Evolutionary conservation across 2,888 invertebrate species (phyloP), one percentile per base, ranked within the genome.

Genomic region (Trissoscelio sp.): DNA sequence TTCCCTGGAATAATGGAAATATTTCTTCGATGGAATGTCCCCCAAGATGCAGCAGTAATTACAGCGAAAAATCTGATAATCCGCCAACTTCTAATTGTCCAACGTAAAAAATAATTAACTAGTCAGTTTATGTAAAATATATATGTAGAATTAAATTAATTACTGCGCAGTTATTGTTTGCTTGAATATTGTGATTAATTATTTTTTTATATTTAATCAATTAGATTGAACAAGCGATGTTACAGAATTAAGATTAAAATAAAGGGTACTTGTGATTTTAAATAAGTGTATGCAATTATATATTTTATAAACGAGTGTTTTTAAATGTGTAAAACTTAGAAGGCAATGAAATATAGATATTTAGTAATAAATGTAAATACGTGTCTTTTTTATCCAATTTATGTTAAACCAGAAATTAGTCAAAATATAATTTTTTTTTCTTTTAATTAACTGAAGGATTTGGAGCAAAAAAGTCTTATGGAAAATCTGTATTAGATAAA

Each of bases 51-150:
- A 87, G 85, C 60, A 88, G 86, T 42, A 86, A 82, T 34, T 86
- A 84, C 48, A 87, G 85, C 60, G 88, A 88, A 79, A 84, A 79
- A n/a, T 87, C 86, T 12, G 87, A 87, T 39, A 87, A n/a, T n/a
- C n/a, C 83, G 80, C 84, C 85, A 39, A 69, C 85, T 6, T 81
- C 84, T 11, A 42, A 85, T 22, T 85, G 86, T 64, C 82, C 84
- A 42, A 28, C 34, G 44, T 51, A 57, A 55, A 67, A 55, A 28
- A 24, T 16, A 39, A 16, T 20, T 11, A 7, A 60, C 58, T 57
- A 69, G 44, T 44, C 44, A 44, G 18, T 57, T 55, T 39, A n/a
- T 69, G 53, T 69, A 28, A 37, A 51, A 34, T 9, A 34, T 34
- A 34, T 11, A 14, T 42, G 7, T 42, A 42, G 4, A 42, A 42